These are phyloP conservation scores for Tipula helvola DNA, from an alignment of 2,888 invertebrate genomes.

Conservation along the genomic window DNA sequence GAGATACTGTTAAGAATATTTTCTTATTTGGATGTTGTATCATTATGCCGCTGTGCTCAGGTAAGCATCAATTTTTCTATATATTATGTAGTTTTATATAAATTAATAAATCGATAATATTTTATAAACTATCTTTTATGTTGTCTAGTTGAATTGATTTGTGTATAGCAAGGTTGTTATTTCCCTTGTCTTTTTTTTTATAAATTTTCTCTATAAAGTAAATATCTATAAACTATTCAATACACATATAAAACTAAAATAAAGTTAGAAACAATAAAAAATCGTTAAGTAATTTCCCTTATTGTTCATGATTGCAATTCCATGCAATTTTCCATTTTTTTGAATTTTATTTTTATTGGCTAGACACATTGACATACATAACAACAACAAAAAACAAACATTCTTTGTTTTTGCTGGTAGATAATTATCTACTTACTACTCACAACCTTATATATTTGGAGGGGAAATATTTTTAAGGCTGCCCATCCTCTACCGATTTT, in stretches of 20 bases:
- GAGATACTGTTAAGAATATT: slow-evolving; percentile 88
- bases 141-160: not conserved
- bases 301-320: not conserved
- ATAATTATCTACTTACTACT: not conserved
- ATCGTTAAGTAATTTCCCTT: not conserved
- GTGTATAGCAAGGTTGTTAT: not conserved
- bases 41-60: slow-evolving; percentile 91
- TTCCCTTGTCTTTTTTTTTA: not conserved
- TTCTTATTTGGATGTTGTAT: slow-evolving; percentile 91
- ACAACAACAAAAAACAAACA: not conserved
- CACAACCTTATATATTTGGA: not conserved
- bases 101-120: not conserved
- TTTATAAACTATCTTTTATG: not conserved
- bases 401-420: not conserved
- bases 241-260: not conserved
- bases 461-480: not conserved
- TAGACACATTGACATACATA: not conserved
- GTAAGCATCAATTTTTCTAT: slow-evolving; percentile 37
- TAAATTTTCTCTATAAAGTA: not conserved
- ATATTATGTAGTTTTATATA: not conserved
- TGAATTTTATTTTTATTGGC: not conserved
- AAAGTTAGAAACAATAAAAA: not conserved
- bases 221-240: not conserved
- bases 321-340: not conserved
- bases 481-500: not conserved